Base-by-base conservation (phyloP, 1,140 invertebrate species). In the Drosophila kikkawai region DNA sequence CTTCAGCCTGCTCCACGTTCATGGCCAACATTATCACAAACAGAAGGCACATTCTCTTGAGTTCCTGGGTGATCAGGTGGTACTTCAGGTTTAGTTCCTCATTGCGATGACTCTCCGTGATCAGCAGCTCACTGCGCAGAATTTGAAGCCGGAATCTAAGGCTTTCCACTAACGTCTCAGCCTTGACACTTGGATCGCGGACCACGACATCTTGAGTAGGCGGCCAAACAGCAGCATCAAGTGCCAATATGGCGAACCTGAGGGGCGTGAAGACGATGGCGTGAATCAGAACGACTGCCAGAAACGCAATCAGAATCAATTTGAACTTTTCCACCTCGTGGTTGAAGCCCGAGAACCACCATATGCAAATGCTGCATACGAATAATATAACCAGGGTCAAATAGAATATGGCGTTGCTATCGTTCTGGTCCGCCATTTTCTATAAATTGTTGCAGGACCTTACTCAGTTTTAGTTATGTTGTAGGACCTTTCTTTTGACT, bases 31-130 rank as follows among this genome's bases (percentile, higher is more conserved):
- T 13, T 1, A 75, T 6, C 0, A 91, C 0, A 13, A 91, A 92
- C 12, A 80, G 69, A 7, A 51, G 63, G 0, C 66, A 59, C 37
- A 82, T 85, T 0, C 91, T 37, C 15, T 56, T 80, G 12, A 92
- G 42, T 19, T 92, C 91, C 1, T 44, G 2, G 1, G 75, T 51
- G n/a, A 85, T 79, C 6, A 44, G 8, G 15, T 80, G 71, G 32
- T 78, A 92, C 32, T 63, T 68, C n/a, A 82, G 19, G 47, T 92
- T 92, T 0, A 91, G 34, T 15, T 7, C 7, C 65, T 92, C 91
- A 26, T 87, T 66, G 12, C 77, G 73, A 60, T 92, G 86, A 1
- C 59, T 44, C 13, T 74, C 44, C 5, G 80, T 68, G 11, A 80
- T 39, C 13, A 75, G 1, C n/a, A 91, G 42, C 41, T 91, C 47